Conservation (phyloP, 2,113 vertebrate species). For the Meleagris gallopavo region DNA sequence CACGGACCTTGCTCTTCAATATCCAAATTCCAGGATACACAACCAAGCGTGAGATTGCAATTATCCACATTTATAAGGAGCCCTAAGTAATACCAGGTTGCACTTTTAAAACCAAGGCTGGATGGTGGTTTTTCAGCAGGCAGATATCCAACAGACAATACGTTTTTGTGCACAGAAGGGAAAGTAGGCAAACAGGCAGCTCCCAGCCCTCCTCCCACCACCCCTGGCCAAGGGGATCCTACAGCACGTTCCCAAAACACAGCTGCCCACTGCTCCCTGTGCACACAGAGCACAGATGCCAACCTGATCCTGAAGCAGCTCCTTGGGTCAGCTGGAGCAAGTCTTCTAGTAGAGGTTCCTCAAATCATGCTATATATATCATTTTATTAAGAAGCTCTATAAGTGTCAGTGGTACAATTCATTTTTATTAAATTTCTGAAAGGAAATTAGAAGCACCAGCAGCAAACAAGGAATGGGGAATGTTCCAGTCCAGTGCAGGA, state of each 20-base stretch:
- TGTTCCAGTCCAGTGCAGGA: conserved; percentile 56
- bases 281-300: not conserved
- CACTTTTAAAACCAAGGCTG: not conserved
- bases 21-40: not conserved
- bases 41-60: not conserved
- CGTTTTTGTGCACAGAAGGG: not conserved
- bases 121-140: not conserved
- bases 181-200: not conserved
- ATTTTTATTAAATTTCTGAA: conserved; percentile 80
- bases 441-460: conserved; percentile 73
- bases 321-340: not conserved
- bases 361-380: conserved; percentile 60
- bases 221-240: not conserved
- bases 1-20: not conserved
- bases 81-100: not conserved
- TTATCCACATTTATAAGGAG: not conserved
- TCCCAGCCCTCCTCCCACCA: too few species aligned
- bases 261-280: not conserved
- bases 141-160: not conserved
- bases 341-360: conserved; percentile 40
- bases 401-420: conserved; percentile 70
- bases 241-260: not conserved
- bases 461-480: conserved; percentile 53
- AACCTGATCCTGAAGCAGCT: not conserved
- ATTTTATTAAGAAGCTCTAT: conserved; percentile 68